Evolutionary conservation across 2,113 vertebrate genomes (phyloP), one percentile per base, ranked within the genome.

Genomic region (Sebastes schlegelii): DNA sequence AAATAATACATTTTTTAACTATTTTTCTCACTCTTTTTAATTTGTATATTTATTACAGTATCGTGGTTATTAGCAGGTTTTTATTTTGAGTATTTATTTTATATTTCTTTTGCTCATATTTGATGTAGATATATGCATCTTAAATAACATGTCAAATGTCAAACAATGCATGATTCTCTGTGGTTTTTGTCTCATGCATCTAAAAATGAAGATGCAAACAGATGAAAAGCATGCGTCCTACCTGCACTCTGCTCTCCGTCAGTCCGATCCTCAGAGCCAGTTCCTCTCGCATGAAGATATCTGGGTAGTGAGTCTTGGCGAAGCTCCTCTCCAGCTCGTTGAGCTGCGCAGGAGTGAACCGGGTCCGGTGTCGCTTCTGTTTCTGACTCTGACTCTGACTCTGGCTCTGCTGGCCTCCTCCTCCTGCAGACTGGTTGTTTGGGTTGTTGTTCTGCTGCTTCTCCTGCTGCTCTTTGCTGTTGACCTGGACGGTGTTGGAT

Each of bases 271-370:
- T 95, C 88, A 97, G 94, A 13, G 98, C 98, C 93, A 99, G 95
- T 91, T 99, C 97, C 90, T 99, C 98, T 0, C 98, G 94, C 96
- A 98, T 98, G 93, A 98, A 98, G 96, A 99, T 98, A 81, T 99
- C 98, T 0, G 98, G 98, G 89, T 99, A 99, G 92, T 98, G 97
- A 34, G 98, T 99, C 86, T 99, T 98, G 88, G 98, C 97, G 95
- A 99, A 99, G 95, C 97, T 98, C 78, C 97, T 94, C 95, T 99
- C 98, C 91, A 99, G 91, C 91, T 98, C 98, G 93, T 99, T 98
- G 84, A 99, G 97, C 93, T 99, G 98, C 6, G 97, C 96, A 5
- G 97, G 97, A 0, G 97, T 99, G 95, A 99, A 99, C 89, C 97
- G 97, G 81, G 98, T 99, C 88, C 98, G 96, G 91, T 98, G 97